phyloP scores from a whole-genome alignment of 2,113 vertebrate genomes.

The Platycercus adscitus region DNA sequence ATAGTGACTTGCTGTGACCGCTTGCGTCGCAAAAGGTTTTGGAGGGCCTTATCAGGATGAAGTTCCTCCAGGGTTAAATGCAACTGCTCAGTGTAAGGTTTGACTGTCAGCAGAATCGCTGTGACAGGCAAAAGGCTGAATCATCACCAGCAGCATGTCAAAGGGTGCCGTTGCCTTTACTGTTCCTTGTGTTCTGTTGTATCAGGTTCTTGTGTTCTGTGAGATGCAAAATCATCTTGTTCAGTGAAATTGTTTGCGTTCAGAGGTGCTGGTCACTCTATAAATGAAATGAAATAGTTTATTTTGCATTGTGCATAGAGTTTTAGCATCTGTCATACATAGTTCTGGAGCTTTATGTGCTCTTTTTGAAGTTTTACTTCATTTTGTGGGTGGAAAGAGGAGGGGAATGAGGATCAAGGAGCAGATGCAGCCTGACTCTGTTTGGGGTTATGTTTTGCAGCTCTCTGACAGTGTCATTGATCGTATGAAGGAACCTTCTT shows the following conservation, averaged over 20 bases:
- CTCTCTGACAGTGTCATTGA: constrained; percentile 93
- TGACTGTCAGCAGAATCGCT: too few species aligned
- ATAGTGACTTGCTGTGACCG: neutral
- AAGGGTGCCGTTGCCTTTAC: neutral
- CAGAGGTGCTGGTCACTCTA: rapidly evolving
- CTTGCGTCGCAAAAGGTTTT: neutral
- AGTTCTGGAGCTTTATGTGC: neutral
- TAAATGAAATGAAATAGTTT: rapidly evolving
- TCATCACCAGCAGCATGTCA: rapidly evolving
- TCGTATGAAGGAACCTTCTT: constrained; percentile 90
- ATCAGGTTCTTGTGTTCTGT: neutral
- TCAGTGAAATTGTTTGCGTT: neutral
- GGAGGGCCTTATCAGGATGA: neutral
- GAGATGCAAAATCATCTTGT: rapidly evolving
- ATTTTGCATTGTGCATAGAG: rapidly evolving
- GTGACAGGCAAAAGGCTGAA: neutral
- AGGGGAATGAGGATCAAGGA: rapidly evolving
- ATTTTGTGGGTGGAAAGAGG: rapidly evolving
- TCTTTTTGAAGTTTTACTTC: rapidly evolving
- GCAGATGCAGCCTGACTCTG: neutral
- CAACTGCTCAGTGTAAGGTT: neutral
- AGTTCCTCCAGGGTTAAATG: neutral
- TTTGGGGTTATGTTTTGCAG: constrained; percentile 70
- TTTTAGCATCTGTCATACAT: neutral
- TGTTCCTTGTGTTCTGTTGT: rapidly evolving